These are phyloP conservation scores for Anguilla anguilla DNA, from an alignment of 2,797 vertebrate species.

Conservation along the genomic window DNA sequence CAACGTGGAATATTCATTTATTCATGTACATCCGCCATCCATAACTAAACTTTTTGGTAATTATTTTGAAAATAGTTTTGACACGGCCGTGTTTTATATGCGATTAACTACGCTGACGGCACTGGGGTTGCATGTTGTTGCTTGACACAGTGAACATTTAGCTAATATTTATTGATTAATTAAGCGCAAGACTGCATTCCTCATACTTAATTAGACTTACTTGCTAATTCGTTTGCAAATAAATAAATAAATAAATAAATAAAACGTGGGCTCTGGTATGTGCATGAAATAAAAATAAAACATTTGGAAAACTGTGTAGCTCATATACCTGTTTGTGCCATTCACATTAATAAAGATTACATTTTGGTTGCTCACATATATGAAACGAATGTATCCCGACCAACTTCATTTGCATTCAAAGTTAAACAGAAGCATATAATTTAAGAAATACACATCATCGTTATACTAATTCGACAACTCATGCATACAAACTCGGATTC, in stretches of 20 bases:
- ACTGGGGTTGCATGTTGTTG: neutral
- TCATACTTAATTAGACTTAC: neutral
- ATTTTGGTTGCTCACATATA: neutral
- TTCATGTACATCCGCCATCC: slow-evolving; percentile 11
- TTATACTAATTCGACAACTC: neutral
- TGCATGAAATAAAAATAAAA: too few species aligned
- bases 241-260: neutral
- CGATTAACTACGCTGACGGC: neutral
- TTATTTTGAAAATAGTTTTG: neutral
- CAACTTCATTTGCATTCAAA: neutral
- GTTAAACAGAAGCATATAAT: neutral
- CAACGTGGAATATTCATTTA: neutral
- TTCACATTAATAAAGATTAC: neutral
- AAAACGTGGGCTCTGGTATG: neutral
- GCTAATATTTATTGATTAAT: slow-evolving; percentile 27
- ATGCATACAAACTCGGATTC: neutral
- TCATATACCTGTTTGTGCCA: neutral
- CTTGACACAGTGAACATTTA: slow-evolving; percentile 18
- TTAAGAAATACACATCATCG: neutral
- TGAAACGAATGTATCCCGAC: neutral
- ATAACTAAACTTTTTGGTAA: neutral
- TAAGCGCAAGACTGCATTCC: neutral
- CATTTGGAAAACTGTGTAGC: neutral
- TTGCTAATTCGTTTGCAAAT: neutral
- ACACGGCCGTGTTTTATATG: neutral